Conservation (phyloP, 1,140 invertebrate genomes). For the Scaptomyza graminum region DNA sequence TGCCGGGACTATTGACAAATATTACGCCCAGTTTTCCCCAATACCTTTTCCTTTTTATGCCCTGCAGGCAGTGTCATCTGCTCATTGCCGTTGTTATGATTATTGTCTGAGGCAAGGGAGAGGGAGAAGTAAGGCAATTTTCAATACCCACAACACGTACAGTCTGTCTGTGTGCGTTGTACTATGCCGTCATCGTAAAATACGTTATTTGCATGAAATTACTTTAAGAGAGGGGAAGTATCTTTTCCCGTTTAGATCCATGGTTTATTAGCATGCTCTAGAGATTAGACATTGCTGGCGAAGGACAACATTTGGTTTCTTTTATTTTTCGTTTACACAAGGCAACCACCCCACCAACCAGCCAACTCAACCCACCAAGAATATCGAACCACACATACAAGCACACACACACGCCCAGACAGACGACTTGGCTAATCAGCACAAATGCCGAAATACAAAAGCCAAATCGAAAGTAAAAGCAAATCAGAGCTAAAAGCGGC, state of each 20-base stretch:
- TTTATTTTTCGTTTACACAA: conserved; percentile 65
- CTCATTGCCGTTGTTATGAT: conserved; percentile 69
- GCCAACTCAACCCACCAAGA: background rate
- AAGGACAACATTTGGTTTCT: conserved; percentile 80
- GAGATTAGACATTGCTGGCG: conserved; percentile 74
- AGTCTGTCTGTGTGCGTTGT: conserved; percentile 5
- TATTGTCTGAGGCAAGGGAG: conserved; percentile 62
- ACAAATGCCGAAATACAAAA: conserved; percentile 78
- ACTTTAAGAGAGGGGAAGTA: conserved; percentile 35
- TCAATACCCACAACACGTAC: conserved; percentile 79
- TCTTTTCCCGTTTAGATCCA: conserved; percentile 22
- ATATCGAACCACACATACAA: conserved; percentile 12
- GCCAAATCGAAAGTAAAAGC: conserved; percentile 80
- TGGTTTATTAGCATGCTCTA: conserved; percentile 80
- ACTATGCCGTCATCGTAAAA: conserved; percentile 59
- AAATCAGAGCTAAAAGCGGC: conserved; percentile 52
- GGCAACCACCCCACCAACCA: conserved; percentile 7
- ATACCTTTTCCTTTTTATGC: background rate
- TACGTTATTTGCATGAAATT: conserved; percentile 81
- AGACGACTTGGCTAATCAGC: conserved; percentile 65
- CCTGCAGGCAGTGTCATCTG: conserved; percentile 12
- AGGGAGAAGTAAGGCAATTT: conserved; percentile 42
- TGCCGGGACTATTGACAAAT: conserved; percentile 74
- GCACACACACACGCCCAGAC: conserved; percentile 18
- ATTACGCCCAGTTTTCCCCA: conserved; percentile 45